Evolutionary conservation across 2,113 vertebrate genomes (phyloP), one percentile per base, ranked within the genome.

Genomic region (Balaenoptera acutorostrata): DNA sequence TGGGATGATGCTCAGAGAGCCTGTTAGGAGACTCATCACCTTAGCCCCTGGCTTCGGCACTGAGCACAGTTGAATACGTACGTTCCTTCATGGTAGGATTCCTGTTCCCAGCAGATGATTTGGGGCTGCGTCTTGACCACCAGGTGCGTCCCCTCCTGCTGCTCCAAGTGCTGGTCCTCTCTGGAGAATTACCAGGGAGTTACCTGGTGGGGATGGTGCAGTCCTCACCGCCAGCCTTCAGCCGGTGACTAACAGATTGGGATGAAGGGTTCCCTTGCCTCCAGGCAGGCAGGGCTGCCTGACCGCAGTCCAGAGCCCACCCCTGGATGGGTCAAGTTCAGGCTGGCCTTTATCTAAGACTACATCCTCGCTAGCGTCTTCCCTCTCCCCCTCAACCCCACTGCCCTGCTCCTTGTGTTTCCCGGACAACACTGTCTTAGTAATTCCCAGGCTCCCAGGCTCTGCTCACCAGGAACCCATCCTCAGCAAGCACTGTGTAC

Each of bases 211-310:
- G 39, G 23, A 92, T 4, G 25, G 33, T 29, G 13, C 36, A 61
- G 23, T 72, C 41, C 41, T 49, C 25, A 61, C 1, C 0, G 6
- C 17, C 55, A 49, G 25, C 2, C 52, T 12, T 71, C 39, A 61
- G 41, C 5, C 1, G 15, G 25, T 29, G 33, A 36, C 15, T 15
- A 6, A 61, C 11, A 1, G 0, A 13, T 27, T 1, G 5, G 33
- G 41, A 49, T 39, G 44, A 29, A 69, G 25, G 12, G 44, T 29
- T 0, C 8, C 25, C 55, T 72, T 12, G 8, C 18, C 33, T 29
- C 18, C 69, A 63, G 33, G 39, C 68, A 36, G 18, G 7, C 4
- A 10, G 29, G 5, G 8, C 33, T 44, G 1, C 27, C 0, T 23
- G 68, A 49, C 8, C 29, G 29, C 0, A 2, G 12, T 52, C 57